Evolutionary conservation across 1,140 invertebrate genomes (phyloP).

Genomic region (Heterodera carotae): DNA sequence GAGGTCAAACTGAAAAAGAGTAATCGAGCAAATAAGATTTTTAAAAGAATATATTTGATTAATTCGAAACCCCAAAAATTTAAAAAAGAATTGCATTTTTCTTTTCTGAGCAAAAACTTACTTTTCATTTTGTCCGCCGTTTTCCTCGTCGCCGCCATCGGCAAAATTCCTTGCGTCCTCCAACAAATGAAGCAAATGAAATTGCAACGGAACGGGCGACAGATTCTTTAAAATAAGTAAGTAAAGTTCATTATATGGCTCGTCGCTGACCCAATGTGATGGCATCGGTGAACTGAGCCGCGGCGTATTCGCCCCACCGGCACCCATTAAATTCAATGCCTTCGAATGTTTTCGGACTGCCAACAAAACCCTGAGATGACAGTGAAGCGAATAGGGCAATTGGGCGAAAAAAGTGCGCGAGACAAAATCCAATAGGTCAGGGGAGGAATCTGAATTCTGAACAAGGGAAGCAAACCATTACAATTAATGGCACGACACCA

Average conservation of each 20-base stretch:
- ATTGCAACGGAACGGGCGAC: constrained; percentile 20
- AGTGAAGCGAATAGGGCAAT: constrained; percentile 19
- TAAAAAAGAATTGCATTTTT: too few species aligned
- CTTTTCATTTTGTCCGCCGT: constrained; percentile 11
- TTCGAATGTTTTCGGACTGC: constrained; percentile 21
- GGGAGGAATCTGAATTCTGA: background rate
- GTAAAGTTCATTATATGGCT: background rate
- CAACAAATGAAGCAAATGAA: constrained; percentile 24
- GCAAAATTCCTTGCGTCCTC: constrained; percentile 10
- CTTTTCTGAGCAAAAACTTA: background rate
- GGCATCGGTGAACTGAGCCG: constrained; percentile 9
- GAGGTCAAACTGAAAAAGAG: background rate
- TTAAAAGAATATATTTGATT: background rate
- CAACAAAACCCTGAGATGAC: constrained; percentile 17
- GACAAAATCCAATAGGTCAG: constrained; percentile 1
- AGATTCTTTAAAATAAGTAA: constrained; percentile 5
- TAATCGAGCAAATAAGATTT: too few species aligned
- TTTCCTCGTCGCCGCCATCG: background rate
- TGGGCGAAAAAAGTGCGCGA: constrained; percentile 4
- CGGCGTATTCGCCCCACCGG: constrained; percentile 19
- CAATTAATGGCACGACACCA: too few species aligned
- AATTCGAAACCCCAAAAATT: background rate
- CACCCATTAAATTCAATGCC: constrained; percentile 12
- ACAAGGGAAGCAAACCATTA: background rate
- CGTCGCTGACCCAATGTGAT: constrained; percentile 8